Evolutionary conservation across 2,888 invertebrate genomes (phyloP), one percentile per base, ranked within the genome.

Genomic region (Chromoteleia sp.): DNA sequence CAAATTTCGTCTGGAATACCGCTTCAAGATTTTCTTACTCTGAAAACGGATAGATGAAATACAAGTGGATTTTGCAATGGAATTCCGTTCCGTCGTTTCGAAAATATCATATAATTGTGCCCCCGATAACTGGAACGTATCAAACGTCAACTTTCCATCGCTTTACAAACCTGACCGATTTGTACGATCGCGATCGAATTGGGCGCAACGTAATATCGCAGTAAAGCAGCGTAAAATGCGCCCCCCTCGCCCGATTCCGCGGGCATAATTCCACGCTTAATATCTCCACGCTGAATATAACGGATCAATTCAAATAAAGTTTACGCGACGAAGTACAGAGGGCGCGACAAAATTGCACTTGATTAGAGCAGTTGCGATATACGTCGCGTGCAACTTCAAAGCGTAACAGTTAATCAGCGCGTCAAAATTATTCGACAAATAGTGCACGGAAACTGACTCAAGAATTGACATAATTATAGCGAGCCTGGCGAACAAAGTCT

Each of bases 1-100:
- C 33, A 36, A 77, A 81, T 81, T 63, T 77, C 56, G 30, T 73
- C 14, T 39, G 50, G 68, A 61, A 71, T 58, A 50, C 48, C 33
- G 52, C 30, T 71, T 67, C 45, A 65, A 77, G 50, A 68, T 67
- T 70, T 63, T 33, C 39, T 59, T 52, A n/a, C 39, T 48, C 12
- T 19, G 14, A 21, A 36, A 48, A 45, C 48, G 21, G 52, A 65
- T 50, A 36, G 39, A 50, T 50, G 67, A 41, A 48, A 67, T 41
- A 48, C 39, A 65, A 73, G 61, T 68, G 8, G 14, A 39, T 39
- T 39, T 43, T 7, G 17, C 0, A 21, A 45, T 5, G 45, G 15
- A 17, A 43, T 45, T n/a, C 29, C 29, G 25, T 19, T 15, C 7
- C 39, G 14, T 3, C 39, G 5, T n/a, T 39, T 17, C 41, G 41